Evolutionary conservation across 2,113 vertebrate genomes (phyloP).

Genomic region (Triplophysa rosa): DNA sequence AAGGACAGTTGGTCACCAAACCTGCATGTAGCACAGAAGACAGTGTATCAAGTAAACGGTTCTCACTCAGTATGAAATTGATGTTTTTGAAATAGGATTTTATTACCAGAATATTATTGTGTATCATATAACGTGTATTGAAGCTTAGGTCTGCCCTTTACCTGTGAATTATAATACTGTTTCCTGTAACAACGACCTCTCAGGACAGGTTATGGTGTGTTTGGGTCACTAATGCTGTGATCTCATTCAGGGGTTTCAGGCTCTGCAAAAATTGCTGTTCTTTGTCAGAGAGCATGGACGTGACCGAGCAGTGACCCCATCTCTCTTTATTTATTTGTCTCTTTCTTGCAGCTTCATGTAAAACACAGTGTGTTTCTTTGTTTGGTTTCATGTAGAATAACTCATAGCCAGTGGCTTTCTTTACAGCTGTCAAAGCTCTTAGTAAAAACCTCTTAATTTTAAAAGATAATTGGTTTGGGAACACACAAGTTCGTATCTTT

Average conservation of each 20-base stretch:
- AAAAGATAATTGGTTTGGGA: background rate
- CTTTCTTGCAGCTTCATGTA: background rate
- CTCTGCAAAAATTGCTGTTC: background rate
- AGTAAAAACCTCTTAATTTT: background rate
- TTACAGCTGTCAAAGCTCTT: background rate
- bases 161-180: background rate
- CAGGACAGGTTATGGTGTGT: background rate
- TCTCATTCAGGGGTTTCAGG: background rate
- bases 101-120: background rate
- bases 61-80: background rate
- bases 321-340: background rate
- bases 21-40: background rate
- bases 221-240: background rate
- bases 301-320: background rate
- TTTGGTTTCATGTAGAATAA: slow-evolving; percentile 1
- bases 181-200: background rate
- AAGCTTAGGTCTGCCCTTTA: background rate
- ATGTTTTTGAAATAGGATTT: background rate
- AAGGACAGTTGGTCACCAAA: background rate
- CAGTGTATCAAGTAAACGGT: background rate
- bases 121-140: background rate
- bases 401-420: background rate
- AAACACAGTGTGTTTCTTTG: background rate
- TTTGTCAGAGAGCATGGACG: background rate
- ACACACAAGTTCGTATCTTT: no score